A percentile compares a stretch with the other conserved stretches of the same genome.
Conservation (phyloP, 2,888 invertebrate genomes). For the Theristus sp. region DNA sequence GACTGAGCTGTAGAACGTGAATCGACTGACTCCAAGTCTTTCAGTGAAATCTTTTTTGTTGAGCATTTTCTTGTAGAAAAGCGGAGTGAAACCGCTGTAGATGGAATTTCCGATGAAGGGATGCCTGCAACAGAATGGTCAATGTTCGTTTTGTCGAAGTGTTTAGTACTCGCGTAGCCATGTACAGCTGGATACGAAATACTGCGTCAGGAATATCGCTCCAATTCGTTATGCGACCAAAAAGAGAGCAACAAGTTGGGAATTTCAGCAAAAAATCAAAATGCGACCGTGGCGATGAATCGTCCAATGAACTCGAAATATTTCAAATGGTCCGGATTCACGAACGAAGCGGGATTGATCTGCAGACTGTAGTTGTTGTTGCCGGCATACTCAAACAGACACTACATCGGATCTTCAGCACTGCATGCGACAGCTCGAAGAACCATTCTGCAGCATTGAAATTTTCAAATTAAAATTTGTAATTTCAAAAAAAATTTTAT, state of each 20-base stretch:
- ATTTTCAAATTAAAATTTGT: neutral
- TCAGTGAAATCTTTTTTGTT: slow-evolving; percentile 90
- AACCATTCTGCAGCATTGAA: slow-evolving; percentile 36
- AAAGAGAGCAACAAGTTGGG: neutral
- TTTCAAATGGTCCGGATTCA: slow-evolving; percentile 94
- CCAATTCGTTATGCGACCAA: too few relatives aligned
- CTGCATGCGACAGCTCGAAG: slow-evolving; percentile 72
- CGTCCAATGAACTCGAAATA: slow-evolving; percentile 98
- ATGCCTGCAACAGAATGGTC: slow-evolving; percentile 43
- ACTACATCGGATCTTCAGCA: slow-evolving; percentile 97
- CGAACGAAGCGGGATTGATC: slow-evolving; percentile 96
- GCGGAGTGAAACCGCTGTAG: slow-evolving; percentile 96
- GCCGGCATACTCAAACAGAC: slow-evolving; percentile 96
- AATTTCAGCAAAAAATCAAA: slow-evolving; percentile 18
- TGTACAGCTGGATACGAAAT: too few relatives aligned
- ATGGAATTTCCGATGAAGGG: slow-evolving; percentile 97
- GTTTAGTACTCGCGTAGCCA: too few relatives aligned
- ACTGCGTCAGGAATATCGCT: too few relatives aligned
- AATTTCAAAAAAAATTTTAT: neutral
- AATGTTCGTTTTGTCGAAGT: too few relatives aligned
- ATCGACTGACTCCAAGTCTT: slow-evolving; percentile 95
- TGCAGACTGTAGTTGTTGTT: slow-evolving; percentile 97
- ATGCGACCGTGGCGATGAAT: slow-evolving; percentile 53
- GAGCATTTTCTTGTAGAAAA: slow-evolving; percentile 97
- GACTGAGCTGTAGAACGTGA: slow-evolving; percentile 91